phyloP scores from a whole-genome alignment of 2,888 invertebrate genomes.

The Leptinotarsa peninsularis region DNA sequence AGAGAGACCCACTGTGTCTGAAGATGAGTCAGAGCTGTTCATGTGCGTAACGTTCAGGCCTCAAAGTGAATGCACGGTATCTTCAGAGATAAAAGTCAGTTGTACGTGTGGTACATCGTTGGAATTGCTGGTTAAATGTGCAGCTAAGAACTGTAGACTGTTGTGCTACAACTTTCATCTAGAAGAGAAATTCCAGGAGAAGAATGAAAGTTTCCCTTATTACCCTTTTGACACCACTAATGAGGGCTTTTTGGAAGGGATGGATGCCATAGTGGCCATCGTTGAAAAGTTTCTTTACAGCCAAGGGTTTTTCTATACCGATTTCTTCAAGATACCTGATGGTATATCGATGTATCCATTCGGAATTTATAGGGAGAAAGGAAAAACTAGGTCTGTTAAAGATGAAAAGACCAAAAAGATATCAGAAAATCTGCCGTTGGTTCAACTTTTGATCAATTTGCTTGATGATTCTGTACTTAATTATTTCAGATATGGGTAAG shows the following conservation, averaged over 20 bases:
- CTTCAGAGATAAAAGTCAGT: slow-evolving; percentile 41
- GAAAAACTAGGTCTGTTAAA: slow-evolving; percentile 21
- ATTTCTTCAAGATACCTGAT: slow-evolving; percentile 57
- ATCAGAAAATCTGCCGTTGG: slow-evolving; percentile 51
- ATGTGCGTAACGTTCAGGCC: slow-evolving; percentile 31
- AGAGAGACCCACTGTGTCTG: not conserved
- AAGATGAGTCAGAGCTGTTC: not conserved
- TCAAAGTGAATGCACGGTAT: slow-evolving; percentile 41
- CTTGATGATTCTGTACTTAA: slow-evolving; percentile 52
- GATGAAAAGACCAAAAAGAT: slow-evolving; percentile 36
- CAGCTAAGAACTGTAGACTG: slow-evolving; percentile 60
- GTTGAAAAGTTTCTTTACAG: slow-evolving; percentile 65
- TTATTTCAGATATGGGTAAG: slow-evolving; percentile 46
- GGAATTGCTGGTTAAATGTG: slow-evolving; percentile 48
- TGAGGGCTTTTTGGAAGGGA: slow-evolving; percentile 49
- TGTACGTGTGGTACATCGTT: slow-evolving; percentile 53
- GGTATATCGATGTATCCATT: slow-evolving; percentile 48
- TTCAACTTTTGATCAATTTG: slow-evolving; percentile 58
- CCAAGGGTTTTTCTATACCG: slow-evolving; percentile 56
- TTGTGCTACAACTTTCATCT: slow-evolving; percentile 54
- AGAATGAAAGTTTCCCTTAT: slow-evolving; percentile 50
- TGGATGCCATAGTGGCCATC: slow-evolving; percentile 53
- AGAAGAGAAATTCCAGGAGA: slow-evolving; percentile 16
- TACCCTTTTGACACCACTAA: slow-evolving; percentile 51
- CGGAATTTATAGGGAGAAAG: slow-evolving; percentile 25